These are phyloP conservation scores for Silurus lanzhouensis DNA, from an alignment of 2,797 vertebrate species.

Conservation along the genomic window DNA sequence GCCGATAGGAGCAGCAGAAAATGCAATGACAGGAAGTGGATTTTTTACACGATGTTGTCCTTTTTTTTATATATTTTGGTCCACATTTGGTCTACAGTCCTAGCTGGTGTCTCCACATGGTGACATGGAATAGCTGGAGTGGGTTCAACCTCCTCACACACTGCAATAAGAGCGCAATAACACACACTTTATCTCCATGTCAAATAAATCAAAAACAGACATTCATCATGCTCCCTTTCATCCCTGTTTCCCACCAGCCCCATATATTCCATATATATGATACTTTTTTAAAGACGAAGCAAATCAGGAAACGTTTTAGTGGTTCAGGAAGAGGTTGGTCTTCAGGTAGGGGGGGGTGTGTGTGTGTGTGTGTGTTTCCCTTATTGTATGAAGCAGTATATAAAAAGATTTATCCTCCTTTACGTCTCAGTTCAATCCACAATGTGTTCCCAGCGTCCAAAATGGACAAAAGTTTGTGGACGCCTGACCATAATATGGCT, in stretches of 20 bases:
- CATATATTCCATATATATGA: not conserved
- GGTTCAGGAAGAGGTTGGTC: too few relatives aligned
- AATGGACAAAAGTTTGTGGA: too few relatives aligned
- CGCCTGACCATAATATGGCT: too few relatives aligned
- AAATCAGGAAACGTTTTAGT: too few relatives aligned
- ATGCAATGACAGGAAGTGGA: constrained; percentile 55
- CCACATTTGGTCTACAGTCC: not conserved
- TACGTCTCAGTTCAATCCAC: too few relatives aligned
- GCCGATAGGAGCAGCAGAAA: constrained; percentile 40
- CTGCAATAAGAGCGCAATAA: constrained; percentile 59
- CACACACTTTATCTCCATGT: not conserved
- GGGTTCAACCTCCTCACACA: constrained; percentile 33
- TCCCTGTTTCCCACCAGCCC: not conserved
- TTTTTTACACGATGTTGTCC: constrained; percentile 41
- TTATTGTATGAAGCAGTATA: too few relatives aligned
- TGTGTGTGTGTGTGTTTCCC: too few relatives aligned
- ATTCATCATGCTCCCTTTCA: not conserved
- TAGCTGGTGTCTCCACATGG: constrained; percentile 47
- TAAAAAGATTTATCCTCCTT: too few relatives aligned
- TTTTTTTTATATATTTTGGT: too few relatives aligned
- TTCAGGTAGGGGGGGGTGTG: too few relatives aligned
- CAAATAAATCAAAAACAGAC: not conserved
- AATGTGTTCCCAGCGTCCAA: too few relatives aligned
- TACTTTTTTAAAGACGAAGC: too few relatives aligned
- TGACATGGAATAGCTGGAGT: constrained; percentile 31